Percentiles rank a stretch among this genome's conserved stretches.
Evolutionary conservation across 1,140 invertebrate genomes (phyloP).

Genomic region (Steinernema khuongi): DNA sequence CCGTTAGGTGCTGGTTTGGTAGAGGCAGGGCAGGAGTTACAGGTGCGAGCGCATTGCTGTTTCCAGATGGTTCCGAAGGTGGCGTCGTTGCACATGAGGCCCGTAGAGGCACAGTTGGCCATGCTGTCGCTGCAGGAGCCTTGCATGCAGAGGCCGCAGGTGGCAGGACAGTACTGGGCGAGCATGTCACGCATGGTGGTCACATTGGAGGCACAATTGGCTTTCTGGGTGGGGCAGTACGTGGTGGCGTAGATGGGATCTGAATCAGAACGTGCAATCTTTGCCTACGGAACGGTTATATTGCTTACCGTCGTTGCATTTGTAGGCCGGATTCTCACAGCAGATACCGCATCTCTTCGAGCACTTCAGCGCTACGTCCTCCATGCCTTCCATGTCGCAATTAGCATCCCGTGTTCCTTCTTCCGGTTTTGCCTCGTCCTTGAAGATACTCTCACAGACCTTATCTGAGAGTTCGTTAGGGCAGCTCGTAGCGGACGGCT

Average conservation of each 20-base stretch:
- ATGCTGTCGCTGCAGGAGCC: not conserved
- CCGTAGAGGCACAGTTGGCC: not conserved
- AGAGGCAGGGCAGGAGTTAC: not conserved
- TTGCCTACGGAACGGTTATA: not conserved
- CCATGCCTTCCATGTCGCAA: not conserved
- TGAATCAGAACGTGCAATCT: not conserved
- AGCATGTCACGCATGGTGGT: not conserved
- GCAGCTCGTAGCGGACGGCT: not conserved
- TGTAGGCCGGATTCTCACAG: not conserved
- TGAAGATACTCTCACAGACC: not conserved
- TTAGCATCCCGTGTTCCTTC: not conserved
- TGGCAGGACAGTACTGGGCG: not conserved
- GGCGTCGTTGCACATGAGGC: not conserved
- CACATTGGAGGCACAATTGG: not conserved
- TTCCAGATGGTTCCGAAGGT: not conserved
- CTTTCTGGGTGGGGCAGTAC: not conserved
- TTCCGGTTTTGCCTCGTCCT: not conserved
- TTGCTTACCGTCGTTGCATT: not conserved
- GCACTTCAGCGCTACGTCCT: not conserved
- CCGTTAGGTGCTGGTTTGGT: not conserved
- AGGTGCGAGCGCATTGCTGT: not conserved
- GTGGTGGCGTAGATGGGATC: not conserved
- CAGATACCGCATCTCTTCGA: not conserved
- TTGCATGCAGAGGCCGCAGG: not conserved
- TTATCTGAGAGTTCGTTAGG: not conserved